These are phyloP conservation scores for Pteruthius melanotis DNA, from an alignment of 2,113 vertebrate species.

Conservation along the genomic window DNA sequence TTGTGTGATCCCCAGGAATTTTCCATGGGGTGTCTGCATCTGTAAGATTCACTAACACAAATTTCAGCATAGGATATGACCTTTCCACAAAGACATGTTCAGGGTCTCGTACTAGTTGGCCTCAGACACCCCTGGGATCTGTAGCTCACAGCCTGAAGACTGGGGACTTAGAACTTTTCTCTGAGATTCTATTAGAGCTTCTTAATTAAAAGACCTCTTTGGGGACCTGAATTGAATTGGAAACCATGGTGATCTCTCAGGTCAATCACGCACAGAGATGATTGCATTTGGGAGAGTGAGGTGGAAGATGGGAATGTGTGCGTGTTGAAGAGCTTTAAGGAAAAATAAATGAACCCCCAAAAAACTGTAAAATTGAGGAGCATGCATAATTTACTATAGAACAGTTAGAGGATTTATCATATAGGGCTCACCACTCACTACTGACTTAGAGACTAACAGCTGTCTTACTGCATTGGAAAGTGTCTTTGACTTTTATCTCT, in stretches of 20 bases:
- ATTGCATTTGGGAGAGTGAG: constrained; percentile 7
- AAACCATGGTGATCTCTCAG: constrained; percentile 41
- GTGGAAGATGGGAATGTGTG: background rate
- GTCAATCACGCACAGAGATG: constrained; percentile 4
- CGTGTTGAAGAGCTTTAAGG: background rate
- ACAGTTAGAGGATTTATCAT: background rate
- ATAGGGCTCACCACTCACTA: background rate
- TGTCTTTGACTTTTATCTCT: background rate
- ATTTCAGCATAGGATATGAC: background rate
- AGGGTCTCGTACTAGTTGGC: background rate
- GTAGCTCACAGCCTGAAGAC: background rate
- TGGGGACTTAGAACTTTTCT: background rate
- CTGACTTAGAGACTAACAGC: background rate
- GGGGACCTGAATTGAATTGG: constrained; percentile 46
- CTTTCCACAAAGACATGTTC: background rate
- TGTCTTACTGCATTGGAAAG: background rate
- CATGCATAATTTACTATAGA: background rate
- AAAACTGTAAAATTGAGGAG: background rate
- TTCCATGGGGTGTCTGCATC: background rate
- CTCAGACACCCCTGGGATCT: background rate
- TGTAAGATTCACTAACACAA: background rate
- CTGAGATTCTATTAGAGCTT: constrained; percentile 27
- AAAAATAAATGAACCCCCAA: background rate
- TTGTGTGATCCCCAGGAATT: background rate
- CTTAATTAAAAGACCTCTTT: constrained; percentile 56